Evolutionary conservation across 2,113 vertebrate genomes (phyloP).

Genomic region (Equus quagga): DNA sequence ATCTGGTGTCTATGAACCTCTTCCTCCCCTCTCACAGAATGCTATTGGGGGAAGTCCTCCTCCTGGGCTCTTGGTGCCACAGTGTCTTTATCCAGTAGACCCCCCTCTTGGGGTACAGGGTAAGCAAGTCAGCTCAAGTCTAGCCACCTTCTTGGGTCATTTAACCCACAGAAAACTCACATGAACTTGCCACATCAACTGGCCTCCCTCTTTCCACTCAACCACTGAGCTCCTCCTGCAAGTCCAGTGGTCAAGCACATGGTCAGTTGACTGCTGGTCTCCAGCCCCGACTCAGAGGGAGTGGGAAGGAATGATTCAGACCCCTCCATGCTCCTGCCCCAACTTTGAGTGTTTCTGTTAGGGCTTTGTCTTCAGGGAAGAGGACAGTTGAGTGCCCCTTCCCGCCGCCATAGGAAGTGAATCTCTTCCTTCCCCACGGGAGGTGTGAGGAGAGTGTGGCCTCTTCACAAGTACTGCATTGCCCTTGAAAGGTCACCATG

Average conservation of each 20-base stretch:
- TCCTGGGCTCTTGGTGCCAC: not conserved
- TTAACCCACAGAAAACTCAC: not conserved
- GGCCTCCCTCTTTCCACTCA: not conserved
- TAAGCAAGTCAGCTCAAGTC: not conserved
- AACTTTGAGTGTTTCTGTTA: too few species aligned
- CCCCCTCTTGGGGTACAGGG: not conserved
- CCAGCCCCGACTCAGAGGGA: not conserved
- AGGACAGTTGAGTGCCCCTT: not conserved
- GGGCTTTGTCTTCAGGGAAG: not conserved
- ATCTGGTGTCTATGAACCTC: not conserved
- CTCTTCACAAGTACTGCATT: accelerated
- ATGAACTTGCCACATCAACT: too few species aligned
- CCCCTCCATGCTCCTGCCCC: too few species aligned
- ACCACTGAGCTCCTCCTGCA: not conserved
- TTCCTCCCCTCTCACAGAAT: not conserved
- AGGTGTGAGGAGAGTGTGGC: accelerated
- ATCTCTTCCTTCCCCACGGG: too few species aligned
- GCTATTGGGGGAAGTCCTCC: not conserved
- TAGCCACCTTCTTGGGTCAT: not conserved
- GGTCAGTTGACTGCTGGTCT: not conserved
- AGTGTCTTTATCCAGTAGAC: not conserved
- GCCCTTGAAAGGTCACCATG: accelerated
- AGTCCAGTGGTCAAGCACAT: not conserved
- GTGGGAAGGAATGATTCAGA: not conserved
- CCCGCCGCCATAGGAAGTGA: not conserved